phyloP scores from a whole-genome alignment of 2,888 invertebrate species.

The Melanophora roralis region DNA sequence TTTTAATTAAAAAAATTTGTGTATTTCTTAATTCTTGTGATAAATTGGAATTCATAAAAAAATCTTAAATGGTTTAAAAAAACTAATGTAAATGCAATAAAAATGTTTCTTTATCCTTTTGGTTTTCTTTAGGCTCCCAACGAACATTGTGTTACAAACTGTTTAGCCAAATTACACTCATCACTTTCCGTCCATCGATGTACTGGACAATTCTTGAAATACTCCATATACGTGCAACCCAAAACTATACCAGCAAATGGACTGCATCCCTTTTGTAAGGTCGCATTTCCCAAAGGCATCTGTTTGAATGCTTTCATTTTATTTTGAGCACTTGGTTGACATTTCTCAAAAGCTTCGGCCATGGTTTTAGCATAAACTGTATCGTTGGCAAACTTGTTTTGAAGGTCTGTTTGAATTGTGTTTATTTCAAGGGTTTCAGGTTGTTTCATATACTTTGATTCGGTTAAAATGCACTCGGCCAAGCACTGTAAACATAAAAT shows the following conservation, averaged over 20 bases:
- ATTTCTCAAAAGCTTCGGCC: conserved; percentile 70
- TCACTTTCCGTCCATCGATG: conserved; percentile 72
- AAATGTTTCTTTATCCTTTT: too few relatives aligned
- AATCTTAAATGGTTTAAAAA: neutral
- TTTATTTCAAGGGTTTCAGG: conserved; percentile 67
- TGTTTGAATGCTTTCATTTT: conserved; percentile 68
- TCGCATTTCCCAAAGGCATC: conserved; percentile 51
- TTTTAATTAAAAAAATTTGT: neutral
- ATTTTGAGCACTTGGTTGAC: conserved; percentile 69
- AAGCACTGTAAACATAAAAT: conserved; percentile 67
- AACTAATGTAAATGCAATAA: conserved; percentile 9
- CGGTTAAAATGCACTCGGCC: conserved; percentile 74
- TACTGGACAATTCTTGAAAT: conserved; percentile 74
- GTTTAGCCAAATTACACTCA: conserved; percentile 71
- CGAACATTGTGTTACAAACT: conserved; percentile 72
- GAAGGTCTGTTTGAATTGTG: conserved; percentile 67
- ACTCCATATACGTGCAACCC: conserved; percentile 75
- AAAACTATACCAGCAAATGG: conserved; percentile 73
- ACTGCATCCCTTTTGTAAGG: conserved; percentile 68
- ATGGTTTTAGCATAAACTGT: conserved; percentile 70
- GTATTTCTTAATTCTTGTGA: neutral
- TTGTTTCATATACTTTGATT: conserved; percentile 69
- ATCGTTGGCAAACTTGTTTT: conserved; percentile 70
- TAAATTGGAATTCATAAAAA: neutral
- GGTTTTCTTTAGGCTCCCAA: conserved; percentile 66